These are phyloP conservation scores for Apamea anceps DNA, from an alignment of 2,888 invertebrate genomes.

Conservation along the genomic window DNA sequence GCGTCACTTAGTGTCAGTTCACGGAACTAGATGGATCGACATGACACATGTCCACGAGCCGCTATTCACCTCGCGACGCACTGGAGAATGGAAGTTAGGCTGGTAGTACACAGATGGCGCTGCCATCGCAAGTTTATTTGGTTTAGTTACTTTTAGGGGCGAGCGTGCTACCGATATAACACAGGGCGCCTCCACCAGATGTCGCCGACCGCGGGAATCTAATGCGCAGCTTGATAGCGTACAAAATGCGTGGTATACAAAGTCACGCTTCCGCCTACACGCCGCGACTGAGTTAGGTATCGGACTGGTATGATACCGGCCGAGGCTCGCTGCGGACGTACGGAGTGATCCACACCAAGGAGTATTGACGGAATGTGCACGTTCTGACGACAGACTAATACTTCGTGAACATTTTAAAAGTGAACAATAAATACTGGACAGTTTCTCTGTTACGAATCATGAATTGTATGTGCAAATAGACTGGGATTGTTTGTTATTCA, in stretches of 20 bases:
- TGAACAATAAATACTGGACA: slow-evolving; percentile 52
- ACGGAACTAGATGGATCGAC: neutral
- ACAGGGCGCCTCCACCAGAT: slow-evolving; percentile 38
- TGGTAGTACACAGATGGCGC: slow-evolving; percentile 40
- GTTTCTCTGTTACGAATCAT: slow-evolving; percentile 50
- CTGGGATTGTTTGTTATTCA: slow-evolving; percentile 54
- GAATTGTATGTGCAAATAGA: slow-evolving; percentile 57
- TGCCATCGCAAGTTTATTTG: neutral
- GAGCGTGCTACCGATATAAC: neutral
- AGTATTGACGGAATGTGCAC: slow-evolving; percentile 63
- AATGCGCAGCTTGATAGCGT: slow-evolving; percentile 59
- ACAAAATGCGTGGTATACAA: slow-evolving; percentile 62
- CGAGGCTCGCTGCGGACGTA: slow-evolving; percentile 66
- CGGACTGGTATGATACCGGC: slow-evolving; percentile 66
- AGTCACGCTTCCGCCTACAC: slow-evolving; percentile 68
- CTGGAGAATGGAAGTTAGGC: neutral
- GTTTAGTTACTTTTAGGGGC: neutral
- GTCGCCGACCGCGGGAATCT: slow-evolving; percentile 41
- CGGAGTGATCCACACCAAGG: slow-evolving; percentile 31
- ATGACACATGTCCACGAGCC: neutral
- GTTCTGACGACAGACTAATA: slow-evolving; percentile 40
- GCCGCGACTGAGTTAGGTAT: slow-evolving; percentile 55
- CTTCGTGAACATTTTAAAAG: slow-evolving; percentile 57
- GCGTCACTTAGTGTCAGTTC: neutral
- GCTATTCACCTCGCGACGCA: too few species aligned